These are phyloP conservation scores for Chionodraco myersi DNA, from an alignment of 2,113 vertebrate species.

Conservation along the genomic window DNA sequence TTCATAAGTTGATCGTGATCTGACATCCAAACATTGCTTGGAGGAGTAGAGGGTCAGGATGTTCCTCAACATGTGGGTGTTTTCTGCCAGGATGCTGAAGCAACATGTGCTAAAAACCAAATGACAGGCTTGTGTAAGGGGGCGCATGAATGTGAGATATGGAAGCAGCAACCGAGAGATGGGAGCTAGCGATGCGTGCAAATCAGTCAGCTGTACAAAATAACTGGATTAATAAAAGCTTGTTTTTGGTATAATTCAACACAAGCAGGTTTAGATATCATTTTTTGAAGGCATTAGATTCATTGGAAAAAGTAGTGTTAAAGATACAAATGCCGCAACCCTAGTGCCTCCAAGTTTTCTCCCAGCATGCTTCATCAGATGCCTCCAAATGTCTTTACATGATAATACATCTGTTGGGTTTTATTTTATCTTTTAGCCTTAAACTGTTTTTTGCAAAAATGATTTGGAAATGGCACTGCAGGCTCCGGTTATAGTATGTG, in stretches of 20 bases:
- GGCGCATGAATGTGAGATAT: conserved; percentile 3
- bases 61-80: conserved; percentile 18
- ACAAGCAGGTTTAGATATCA: background rate
- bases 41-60: conserved; percentile 28
- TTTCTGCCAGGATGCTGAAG: background rate
- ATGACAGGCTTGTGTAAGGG: conserved; percentile 7
- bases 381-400: background rate
- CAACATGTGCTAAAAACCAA: conserved; percentile 27
- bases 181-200: background rate
- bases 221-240: background rate
- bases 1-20: background rate
- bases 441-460: conserved; percentile 32
- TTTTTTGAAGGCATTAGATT: background rate
- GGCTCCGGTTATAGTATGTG: conserved; percentile 10
- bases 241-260: background rate
- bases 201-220: conserved; percentile 5
- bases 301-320: too few relatives aligned
- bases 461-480: conserved; percentile 19
- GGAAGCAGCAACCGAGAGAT: background rate
- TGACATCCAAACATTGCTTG: background rate
- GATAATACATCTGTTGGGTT: background rate
- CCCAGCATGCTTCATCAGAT: background rate
- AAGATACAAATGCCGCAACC: too few relatives aligned
- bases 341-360: background rate
- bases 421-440: conserved; percentile 14